Evolutionary conservation across 2,888 invertebrate species (phyloP).

Genomic region (Halictus quadricinctus): DNA sequence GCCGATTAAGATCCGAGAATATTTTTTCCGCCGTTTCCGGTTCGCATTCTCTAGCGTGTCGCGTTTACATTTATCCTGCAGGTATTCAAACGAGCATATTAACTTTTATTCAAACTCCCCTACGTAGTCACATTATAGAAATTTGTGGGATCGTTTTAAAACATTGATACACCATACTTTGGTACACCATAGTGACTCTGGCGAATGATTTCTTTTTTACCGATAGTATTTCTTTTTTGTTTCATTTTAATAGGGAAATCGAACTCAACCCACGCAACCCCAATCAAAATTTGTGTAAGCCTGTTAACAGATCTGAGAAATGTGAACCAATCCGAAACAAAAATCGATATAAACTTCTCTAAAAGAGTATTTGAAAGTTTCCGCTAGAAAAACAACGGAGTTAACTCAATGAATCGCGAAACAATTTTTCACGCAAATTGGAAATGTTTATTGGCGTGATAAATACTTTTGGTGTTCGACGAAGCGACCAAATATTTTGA

Average conservation of each 20-base stretch:
- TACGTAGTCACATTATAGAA: not conserved
- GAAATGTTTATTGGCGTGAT: not conserved
- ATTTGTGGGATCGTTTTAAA: not conserved
- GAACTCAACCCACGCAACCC: no score
- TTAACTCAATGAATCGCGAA: not conserved
- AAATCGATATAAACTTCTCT: not conserved
- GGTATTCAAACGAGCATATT: not conserved
- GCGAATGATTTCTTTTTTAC: not conserved
- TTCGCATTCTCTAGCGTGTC: not conserved
- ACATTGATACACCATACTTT: not conserved
- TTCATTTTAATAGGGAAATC: not conserved
- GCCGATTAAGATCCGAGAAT: slow-evolving; percentile 50
- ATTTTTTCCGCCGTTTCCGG: not conserved
- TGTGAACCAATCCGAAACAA: not conserved
- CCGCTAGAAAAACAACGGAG: not conserved
- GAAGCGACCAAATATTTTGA: not conserved
- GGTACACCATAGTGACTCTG: not conserved
- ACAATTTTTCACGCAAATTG: not conserved
- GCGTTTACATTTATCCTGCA: not conserved
- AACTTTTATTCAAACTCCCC: not conserved
- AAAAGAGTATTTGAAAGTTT: not conserved
- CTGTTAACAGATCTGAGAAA: not conserved
- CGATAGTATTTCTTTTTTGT: not conserved
- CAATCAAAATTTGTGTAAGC: not conserved
- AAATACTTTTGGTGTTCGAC: not conserved